These are phyloP conservation scores for Odontocolon sp. DNA, from an alignment of 2,888 invertebrate species.

Conservation along the genomic window DNA sequence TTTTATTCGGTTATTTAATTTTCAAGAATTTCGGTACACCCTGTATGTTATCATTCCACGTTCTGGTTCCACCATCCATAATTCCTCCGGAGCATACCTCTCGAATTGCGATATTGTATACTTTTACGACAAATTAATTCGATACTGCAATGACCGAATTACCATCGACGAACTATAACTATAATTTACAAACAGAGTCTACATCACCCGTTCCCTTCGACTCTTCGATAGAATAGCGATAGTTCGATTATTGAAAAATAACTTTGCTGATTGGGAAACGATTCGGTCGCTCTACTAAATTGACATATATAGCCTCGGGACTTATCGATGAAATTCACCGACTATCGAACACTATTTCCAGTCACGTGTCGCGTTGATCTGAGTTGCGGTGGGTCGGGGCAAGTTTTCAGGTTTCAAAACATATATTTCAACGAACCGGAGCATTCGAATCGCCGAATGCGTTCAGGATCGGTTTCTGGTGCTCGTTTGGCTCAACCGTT, in stretches of 20 bases:
- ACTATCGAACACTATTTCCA: too few species aligned
- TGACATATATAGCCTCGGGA: background rate
- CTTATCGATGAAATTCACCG: too few species aligned
- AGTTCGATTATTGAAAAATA: constrained; percentile 9
- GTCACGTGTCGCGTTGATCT: background rate
- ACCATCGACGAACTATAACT: background rate
- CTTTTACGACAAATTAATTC: constrained; percentile 34
- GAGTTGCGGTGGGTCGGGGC: background rate
- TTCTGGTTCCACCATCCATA: too few species aligned
- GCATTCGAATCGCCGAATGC: background rate
- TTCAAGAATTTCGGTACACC: too few species aligned
- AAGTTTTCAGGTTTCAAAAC: background rate
- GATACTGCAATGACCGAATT: constrained; percentile 9
- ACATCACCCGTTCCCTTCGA: background rate
- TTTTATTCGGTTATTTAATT: too few species aligned
- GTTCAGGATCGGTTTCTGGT: background rate
- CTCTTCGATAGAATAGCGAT: background rate
- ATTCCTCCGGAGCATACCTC: too few species aligned
- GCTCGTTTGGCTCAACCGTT: background rate
- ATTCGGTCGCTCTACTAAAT: background rate
- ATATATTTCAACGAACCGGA: background rate
- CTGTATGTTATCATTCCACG: too few species aligned
- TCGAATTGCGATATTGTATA: too few species aligned
- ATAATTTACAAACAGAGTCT: constrained; percentile 1
- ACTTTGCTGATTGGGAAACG: background rate